Conservation (phyloP, 2,888 invertebrate species). For the Heliconius ethilla region DNA sequence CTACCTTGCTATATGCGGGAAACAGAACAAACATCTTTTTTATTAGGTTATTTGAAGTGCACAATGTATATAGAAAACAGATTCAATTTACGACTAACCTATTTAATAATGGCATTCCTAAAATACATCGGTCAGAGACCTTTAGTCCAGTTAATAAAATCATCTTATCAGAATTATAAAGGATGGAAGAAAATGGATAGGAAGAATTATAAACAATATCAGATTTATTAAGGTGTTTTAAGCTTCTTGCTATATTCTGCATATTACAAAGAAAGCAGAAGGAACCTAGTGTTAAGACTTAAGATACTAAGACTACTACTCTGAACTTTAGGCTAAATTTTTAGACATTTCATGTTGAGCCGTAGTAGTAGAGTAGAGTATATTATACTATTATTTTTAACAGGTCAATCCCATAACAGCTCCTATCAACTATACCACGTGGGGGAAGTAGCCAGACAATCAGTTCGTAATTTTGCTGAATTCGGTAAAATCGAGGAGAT, state of each 20-base stretch:
- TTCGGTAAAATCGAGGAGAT: constrained; percentile 89
- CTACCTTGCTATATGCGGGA: not conserved
- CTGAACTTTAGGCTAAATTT: no score
- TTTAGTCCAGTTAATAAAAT: constrained; percentile 8
- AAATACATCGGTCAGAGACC: constrained; percentile 44
- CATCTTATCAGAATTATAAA: not conserved
- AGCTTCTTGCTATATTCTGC: no score
- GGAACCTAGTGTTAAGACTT: no score
- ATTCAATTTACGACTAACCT: constrained; percentile 11
- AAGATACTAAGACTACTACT: no score
- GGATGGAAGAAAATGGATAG: no score
- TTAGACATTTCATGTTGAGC: no score
- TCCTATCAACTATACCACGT: constrained; percentile 89
- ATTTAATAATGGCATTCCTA: constrained; percentile 23
- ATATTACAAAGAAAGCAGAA: no score
- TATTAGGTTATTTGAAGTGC: not conserved
- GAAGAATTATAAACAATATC: no score
- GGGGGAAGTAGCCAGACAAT: constrained; percentile 87
- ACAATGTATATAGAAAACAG: not conserved
- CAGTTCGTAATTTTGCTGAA: constrained; percentile 92
- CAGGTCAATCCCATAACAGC: constrained; percentile 93
- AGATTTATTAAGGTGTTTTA: no score
- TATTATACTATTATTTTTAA: not conserved
- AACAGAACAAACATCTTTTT: not conserved
- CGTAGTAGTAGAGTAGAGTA: no score